Evolutionary conservation across 2,113 vertebrate genomes (phyloP).

Genomic region (Ameiurus melas): DNA sequence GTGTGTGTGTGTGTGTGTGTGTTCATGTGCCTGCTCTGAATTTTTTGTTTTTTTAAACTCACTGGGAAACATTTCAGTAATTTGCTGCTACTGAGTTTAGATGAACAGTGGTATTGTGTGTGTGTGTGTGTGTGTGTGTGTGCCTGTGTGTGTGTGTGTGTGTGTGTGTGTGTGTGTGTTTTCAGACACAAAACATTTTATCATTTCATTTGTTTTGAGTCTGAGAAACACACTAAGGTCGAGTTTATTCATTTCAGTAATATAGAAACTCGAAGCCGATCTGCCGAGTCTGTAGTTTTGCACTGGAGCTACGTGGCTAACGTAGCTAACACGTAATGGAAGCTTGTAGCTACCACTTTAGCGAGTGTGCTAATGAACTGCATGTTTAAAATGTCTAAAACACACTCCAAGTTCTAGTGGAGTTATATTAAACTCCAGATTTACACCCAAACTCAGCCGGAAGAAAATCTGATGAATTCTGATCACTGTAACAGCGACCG

Average conservation of each 20-base stretch:
- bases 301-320: slow-evolving; percentile 2
- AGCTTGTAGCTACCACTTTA: background rate
- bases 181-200: background rate
- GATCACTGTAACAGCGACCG: slow-evolving; percentile 74
- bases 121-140: too few species aligned
- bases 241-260: background rate
- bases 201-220: background rate
- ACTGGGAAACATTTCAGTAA: slow-evolving; percentile 61
- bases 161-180: slow-evolving; percentile 9
- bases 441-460: background rate
- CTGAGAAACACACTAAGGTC: background rate
- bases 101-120: slow-evolving; percentile 50
- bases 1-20: background rate
- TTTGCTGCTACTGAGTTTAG: slow-evolving; percentile 82
- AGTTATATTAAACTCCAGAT: background rate
- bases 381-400: background rate
- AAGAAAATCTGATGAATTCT: slow-evolving; percentile 33
- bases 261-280: background rate
- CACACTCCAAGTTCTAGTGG: background rate
- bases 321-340: background rate
- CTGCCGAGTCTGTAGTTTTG: background rate
- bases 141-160: slow-evolving; percentile 2
- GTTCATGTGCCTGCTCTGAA: slow-evolving; percentile 35
- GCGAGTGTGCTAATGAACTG: slow-evolving; percentile 7
- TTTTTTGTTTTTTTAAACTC: slow-evolving; percentile 55